Evolutionary conservation across 1,140 invertebrate genomes (phyloP).

Genomic region (Dendroctonus valens): DNA sequence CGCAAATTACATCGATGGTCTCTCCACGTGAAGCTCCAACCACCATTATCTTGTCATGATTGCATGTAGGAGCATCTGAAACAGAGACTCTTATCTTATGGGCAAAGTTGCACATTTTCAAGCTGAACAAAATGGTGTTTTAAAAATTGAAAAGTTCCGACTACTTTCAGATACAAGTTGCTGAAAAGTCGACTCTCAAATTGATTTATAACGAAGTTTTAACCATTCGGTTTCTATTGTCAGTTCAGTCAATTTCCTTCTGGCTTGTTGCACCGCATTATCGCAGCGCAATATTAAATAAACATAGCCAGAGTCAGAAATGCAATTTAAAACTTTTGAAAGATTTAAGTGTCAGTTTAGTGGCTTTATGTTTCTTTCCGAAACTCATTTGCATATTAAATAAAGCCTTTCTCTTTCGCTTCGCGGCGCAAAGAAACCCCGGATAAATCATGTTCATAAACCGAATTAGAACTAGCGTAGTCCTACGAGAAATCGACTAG

Average conservation of each 20-base stretch:
- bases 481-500: slow-evolving; percentile 6
- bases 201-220: no score
- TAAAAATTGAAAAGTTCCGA: no score
- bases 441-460: slow-evolving; percentile 26
- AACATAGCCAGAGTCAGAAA: slow-evolving; percentile 26
- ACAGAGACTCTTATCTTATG: slow-evolving; percentile 35
- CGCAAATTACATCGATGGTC: slow-evolving; percentile 77
- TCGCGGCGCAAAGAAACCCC: slow-evolving; percentile 10
- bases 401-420: slow-evolving; percentile 16
- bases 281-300: slow-evolving; percentile 24
- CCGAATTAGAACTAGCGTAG: slow-evolving; percentile 17
- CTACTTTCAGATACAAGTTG: no score
- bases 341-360: slow-evolving; percentile 31
- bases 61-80: slow-evolving; percentile 80
- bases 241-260: neutral
- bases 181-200: no score
- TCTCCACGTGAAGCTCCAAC: slow-evolving; percentile 83
- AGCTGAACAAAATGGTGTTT: neutral
- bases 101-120: no score
- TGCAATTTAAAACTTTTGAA: slow-evolving; percentile 31
- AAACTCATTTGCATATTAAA: slow-evolving; percentile 33
- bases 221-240: neutral
- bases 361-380: slow-evolving; percentile 26
- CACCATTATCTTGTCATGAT: slow-evolving; percentile 69
- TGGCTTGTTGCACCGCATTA: slow-evolving; percentile 7